These are phyloP conservation scores for Drosophila percnosoma DNA, from an alignment of 2,888 invertebrate genomes.

Conservation along the genomic window DNA sequence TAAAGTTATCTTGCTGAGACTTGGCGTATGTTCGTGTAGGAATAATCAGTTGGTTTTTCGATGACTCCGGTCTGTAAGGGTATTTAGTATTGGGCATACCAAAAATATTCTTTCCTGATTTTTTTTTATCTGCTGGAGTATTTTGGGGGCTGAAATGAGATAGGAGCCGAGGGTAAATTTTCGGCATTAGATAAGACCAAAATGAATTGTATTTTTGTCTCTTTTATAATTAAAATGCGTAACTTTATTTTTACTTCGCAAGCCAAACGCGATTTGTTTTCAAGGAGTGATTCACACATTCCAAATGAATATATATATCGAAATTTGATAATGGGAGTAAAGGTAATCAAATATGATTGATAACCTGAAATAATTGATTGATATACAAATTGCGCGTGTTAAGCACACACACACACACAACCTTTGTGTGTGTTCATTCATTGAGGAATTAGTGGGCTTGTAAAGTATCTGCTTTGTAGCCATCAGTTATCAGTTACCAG, in stretches of 20 bases:
- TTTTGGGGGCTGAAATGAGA: neutral
- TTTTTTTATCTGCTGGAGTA: neutral
- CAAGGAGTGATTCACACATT: neutral
- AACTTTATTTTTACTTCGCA: neutral
- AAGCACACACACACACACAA: neutral
- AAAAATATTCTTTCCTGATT: neutral
- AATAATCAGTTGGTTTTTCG: neutral
- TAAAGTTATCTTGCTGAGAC: too few relatives aligned
- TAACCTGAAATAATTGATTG: constrained; percentile 2
- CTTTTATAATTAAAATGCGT: neutral
- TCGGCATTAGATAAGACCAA: neutral
- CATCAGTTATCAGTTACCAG: constrained; percentile 23
- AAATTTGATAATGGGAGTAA: neutral
- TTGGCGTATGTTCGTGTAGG: neutral
- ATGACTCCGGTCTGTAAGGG: neutral
- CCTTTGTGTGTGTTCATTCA: neutral
- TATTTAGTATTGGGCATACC: neutral
- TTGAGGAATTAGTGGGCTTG: constrained; percentile 4
- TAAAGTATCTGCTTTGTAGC: neutral
- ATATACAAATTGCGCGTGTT: neutral
- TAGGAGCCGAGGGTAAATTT: neutral
- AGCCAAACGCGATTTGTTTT: neutral
- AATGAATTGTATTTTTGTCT: neutral
- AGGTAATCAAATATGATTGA: neutral
- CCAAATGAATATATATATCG: neutral